These are phyloP conservation scores for Venustaconcha ellipsiformis DNA, from an alignment of 1,140 invertebrate species.

Conservation along the genomic window DNA sequence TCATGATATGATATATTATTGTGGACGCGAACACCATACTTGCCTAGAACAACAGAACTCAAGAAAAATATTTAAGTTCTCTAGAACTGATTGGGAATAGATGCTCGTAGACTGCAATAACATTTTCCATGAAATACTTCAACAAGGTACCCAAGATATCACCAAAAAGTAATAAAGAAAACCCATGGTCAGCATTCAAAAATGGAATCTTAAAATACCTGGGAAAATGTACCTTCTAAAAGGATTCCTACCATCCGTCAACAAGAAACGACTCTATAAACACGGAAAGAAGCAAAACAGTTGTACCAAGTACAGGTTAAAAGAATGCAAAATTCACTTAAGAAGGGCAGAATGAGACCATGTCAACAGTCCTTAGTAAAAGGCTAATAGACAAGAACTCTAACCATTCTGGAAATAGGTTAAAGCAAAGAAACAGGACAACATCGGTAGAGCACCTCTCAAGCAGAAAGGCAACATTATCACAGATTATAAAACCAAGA, in stretches of 20 bases:
- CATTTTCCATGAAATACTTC: no score
- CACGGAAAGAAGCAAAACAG: neutral
- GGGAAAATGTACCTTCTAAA: no score
- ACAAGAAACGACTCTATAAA: neutral
- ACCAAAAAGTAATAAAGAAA: neutral
- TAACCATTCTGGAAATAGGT: slow-evolving; percentile 42
- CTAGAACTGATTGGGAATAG: neutral
- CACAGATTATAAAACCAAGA: slow-evolving; percentile 29
- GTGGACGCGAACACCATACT: slow-evolving; percentile 8
- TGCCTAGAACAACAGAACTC: neutral
- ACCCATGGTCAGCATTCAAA: slow-evolving; percentile 7
- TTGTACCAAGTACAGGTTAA: slow-evolving; percentile 9
- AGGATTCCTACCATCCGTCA: no score
- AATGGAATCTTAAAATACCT: neutral
- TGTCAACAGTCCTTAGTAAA: slow-evolving; percentile 32
- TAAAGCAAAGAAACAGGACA: slow-evolving; percentile 37
- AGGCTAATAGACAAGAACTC: slow-evolving; percentile 36
- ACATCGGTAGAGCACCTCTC: neutral
- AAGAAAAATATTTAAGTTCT: neutral
- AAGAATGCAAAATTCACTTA: slow-evolving; percentile 24
- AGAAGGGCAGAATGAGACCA: slow-evolving; percentile 34
- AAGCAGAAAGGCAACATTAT: slow-evolving; percentile 23
- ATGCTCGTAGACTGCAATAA: neutral
- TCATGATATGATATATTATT: slow-evolving; percentile 12
- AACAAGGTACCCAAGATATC: no score